Evolutionary conservation across 2,888 invertebrate species (phyloP), one percentile per base, ranked within the genome.

Genomic region (Himalopsyche tibetana): DNA sequence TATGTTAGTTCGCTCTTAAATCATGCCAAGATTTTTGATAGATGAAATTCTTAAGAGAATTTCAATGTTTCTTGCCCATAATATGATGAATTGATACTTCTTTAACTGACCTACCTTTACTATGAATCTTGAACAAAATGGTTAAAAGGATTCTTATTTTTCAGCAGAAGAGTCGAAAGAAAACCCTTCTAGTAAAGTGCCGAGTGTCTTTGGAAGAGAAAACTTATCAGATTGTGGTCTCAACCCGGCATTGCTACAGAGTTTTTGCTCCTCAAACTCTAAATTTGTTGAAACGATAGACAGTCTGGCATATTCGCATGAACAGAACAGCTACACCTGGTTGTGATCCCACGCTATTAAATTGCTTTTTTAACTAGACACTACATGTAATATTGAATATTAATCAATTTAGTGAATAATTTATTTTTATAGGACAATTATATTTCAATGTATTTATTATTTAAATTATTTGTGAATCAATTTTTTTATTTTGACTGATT

Each of bases 201-300:
- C 92, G 89, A 94, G 92, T 90, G 95, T 96, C 1, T 98, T 98
- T 92, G 96, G 96, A 82, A 95, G 96, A 90, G 97, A 97, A 91
- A 97, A 97, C 91, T 93, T 98, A n/a, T 96, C 96, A 0, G 98
- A 98, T 91, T 97, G 97, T 90, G 98, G 98, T 8, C 93, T 98
- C 51, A 94, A 92, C 88, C 91, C 94, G 9, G 92, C 92, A 40
- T 92, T 96, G 90, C 91, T 96, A n/a, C 94, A 94, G 89, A 93
- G 94, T 86, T 96, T 96, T 91, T 96, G 96, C 90, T 93, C 94
- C 0, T 90, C 94, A 1, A 94, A 96, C 90, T 92, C 93, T 0
- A 90, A 90, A 19, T 89, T 92, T 11, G 92, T 95, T 19, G 91
- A 93, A 89, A 91, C 94, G 81, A 90, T 96, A 45, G 96, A 96